These are phyloP conservation scores for Lasioglossum calceatum DNA, from an alignment of 2,888 invertebrate species.

Conservation along the genomic window DNA sequence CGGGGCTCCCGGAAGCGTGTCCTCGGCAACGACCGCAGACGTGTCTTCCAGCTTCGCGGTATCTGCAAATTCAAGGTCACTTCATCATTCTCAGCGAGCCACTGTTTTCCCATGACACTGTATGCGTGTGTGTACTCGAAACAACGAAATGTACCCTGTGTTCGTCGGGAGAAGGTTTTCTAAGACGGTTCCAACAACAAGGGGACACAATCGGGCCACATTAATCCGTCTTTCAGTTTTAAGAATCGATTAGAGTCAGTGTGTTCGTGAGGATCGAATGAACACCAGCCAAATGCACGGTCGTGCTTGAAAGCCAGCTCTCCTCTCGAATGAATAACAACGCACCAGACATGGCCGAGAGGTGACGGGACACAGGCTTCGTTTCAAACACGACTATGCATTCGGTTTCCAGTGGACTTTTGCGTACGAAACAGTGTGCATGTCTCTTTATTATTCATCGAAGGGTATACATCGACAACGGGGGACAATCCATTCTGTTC, in stretches of 20 bases:
- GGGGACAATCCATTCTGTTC: conserved; percentile 50
- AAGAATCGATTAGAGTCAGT: not conserved
- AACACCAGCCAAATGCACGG: conserved; percentile 78
- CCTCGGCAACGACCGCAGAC: conserved; percentile 10
- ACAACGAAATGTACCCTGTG: not conserved
- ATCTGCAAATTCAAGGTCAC: conserved; percentile 57
- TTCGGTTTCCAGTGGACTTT: conserved; percentile 72
- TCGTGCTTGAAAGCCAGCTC: conserved; percentile 77
- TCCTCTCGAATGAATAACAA: conserved; percentile 82
- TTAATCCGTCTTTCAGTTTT: not conserved
- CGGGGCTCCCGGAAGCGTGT: not conserved
- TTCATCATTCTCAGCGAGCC: conserved; percentile 5
- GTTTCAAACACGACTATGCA: conserved; percentile 81
- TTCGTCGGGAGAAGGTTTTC: not conserved
- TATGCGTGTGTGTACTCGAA: not conserved
- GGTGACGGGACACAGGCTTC: conserved; percentile 36
- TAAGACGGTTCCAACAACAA: not conserved
- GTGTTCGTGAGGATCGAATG: conserved; percentile 42
- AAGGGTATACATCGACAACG: conserved; percentile 72
- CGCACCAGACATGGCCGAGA: conserved; percentile 50
- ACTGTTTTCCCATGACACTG: not conserved
- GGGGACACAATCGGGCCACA: not conserved
- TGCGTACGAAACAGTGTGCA: conserved; percentile 65
- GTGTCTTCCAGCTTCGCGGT: conserved; percentile 14
- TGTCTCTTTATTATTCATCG: conserved; percentile 83